These are phyloP conservation scores for Azorinus chamasolen DNA, from an alignment of 2,888 invertebrate genomes.

Conservation along the genomic window DNA sequence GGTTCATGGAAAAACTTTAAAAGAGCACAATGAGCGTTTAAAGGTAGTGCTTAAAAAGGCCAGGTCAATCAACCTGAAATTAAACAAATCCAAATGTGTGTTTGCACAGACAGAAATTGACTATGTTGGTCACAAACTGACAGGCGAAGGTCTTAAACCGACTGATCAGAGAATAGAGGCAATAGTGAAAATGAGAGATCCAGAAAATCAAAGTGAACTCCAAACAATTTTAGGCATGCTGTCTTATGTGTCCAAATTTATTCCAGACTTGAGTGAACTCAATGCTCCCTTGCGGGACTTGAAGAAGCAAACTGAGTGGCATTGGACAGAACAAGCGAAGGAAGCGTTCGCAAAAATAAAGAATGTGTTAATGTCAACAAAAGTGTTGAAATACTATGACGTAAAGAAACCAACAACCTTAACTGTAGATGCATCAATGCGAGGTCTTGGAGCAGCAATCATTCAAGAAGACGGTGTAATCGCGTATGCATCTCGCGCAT, in stretches of 20 bases:
- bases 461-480: too few species aligned
- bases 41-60: constrained; percentile 29
- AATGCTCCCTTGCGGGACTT: constrained; percentile 41
- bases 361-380: too few species aligned
- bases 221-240: constrained; percentile 40
- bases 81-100: constrained; percentile 41
- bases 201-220: constrained; percentile 23
- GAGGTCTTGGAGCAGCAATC: too few species aligned
- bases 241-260: constrained; percentile 33
- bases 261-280: constrained; percentile 20
- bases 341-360: too few species aligned
- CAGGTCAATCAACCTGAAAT: constrained; percentile 29
- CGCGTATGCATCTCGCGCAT: too few species aligned
- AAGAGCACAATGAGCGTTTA: constrained; percentile 42
- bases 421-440: too few species aligned
- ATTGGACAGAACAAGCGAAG: too few species aligned
- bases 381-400: too few species aligned
- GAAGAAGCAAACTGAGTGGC: constrained; percentile 12
- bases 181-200: constrained; percentile 28
- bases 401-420: too few species aligned
- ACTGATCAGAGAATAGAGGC: constrained; percentile 29
- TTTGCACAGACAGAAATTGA: constrained; percentile 37
- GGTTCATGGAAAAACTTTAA: too few species aligned
- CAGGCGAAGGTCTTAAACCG: constrained; percentile 34
- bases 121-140: constrained; percentile 54